A percentile compares a stretch with the other conserved stretches of the same genome.
Conservation (phyloP, 37 sponge, comb jelly and placozoan species). For the Beroe forskalii region DNA sequence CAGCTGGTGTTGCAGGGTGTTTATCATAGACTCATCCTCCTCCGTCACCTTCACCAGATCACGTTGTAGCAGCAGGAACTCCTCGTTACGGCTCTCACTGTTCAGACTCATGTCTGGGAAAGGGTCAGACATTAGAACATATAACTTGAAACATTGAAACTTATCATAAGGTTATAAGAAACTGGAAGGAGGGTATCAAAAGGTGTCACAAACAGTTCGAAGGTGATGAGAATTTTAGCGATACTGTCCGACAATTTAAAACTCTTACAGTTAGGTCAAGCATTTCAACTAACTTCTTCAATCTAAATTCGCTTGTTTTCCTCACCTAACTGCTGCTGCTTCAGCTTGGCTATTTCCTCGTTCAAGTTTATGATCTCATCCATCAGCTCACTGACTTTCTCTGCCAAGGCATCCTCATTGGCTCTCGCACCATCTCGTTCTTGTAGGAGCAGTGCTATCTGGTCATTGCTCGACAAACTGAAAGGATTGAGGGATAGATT, state of each 20-base stretch:
- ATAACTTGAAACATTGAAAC: too few relatives aligned
- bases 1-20: conserved; percentile 37
- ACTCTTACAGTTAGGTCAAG: too few relatives aligned
- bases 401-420: conserved; percentile 19
- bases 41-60: conserved; percentile 5
- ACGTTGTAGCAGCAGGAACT: neutral
- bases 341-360: conserved; percentile 26
- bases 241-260: too few relatives aligned
- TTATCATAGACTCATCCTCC: conserved; percentile 38
- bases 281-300: too few relatives aligned
- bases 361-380: conserved; percentile 47
- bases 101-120: conserved; percentile 52
- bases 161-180: too few relatives aligned
- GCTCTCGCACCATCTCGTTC: conserved; percentile 37
- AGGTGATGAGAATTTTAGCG: too few relatives aligned
- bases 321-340: conserved; percentile 24
- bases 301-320: too few relatives aligned
- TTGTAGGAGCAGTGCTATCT: conserved; percentile 25
- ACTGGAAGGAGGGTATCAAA: too few relatives aligned
- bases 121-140: too few relatives aligned
- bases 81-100: conserved; percentile 11
- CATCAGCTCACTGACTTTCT: conserved; percentile 46
- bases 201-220: too few relatives aligned
- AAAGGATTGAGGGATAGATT: neutral
- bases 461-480: conserved; percentile 48